Evolutionary conservation across 2,113 vertebrate species (phyloP), one percentile per base, ranked within the genome.

Genomic region (Colius striatus): DNA sequence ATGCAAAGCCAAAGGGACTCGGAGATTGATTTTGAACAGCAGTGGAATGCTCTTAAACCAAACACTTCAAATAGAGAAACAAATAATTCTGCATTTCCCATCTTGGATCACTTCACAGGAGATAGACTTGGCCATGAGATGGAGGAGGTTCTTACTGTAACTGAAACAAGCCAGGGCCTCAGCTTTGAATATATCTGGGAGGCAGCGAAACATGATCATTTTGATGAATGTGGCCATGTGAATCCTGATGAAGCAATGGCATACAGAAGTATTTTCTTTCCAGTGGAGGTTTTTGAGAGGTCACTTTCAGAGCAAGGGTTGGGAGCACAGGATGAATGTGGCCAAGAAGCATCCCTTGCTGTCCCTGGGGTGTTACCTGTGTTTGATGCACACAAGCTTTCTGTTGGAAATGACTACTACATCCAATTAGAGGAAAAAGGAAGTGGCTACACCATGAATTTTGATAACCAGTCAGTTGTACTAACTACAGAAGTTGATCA

Each of bases 161-260:
- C 99, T 0, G 99, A 99, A 97, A 99, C 99, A 0, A 99, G 99
- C 97, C 99, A 98, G 50, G 99, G 99, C 15, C 98, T 99, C 78
- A 99, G 99, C 96, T 99, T 99, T 55, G 99, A 99, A 81, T 99
- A 99, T 7, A 98, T 99, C 45, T 99, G 99, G 99, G 99, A 99
- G 96, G 98, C 99, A 2, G 99, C 99, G 77, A 99, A 99, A 89
- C 99, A 99, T 0, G 99, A 99, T 95, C 99, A 99, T 94, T 99
- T 99, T 25, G 99, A 99, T 10, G 98, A 95, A 72, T 98, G 96
- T 29, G 78, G 94, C 26, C 98, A 89, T 9, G 96, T 97, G 20
- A 96, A 97, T 95, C 94, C 98, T 21, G 99, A 99, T 16, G 98
- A 99, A 21, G 98, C 98, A 11, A 84, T 99, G 88, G 98, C 99